These are phyloP conservation scores for Lepilemur ruficaudatus DNA, from an alignment of 2,797 vertebrate genomes.

Conservation along the genomic window DNA sequence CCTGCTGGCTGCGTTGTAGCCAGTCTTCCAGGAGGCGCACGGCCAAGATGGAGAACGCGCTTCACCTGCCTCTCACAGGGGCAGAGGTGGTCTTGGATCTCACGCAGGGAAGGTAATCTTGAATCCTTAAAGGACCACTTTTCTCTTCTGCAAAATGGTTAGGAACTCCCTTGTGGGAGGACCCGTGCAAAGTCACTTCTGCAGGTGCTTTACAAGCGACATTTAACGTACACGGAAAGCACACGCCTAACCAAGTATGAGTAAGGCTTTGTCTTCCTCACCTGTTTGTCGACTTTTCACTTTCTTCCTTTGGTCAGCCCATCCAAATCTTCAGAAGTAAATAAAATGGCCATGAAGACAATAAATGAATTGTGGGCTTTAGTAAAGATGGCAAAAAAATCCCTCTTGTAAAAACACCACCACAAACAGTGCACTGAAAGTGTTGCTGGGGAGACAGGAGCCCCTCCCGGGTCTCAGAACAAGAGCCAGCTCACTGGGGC, in stretches of 20 bases:
- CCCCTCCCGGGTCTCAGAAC: background rate
- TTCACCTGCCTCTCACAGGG: background rate
- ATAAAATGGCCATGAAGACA: background rate
- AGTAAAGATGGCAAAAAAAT: background rate
- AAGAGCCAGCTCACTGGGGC: background rate
- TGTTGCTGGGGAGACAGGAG: background rate
- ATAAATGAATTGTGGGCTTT: background rate
- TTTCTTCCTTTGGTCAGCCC: background rate
- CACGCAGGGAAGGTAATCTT: background rate
- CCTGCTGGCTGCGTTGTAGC: constrained; percentile 12
- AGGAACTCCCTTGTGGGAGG: background rate
- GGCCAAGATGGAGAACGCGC: background rate
- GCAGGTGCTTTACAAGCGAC: background rate
- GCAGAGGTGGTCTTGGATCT: background rate
- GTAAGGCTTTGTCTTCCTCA: background rate
- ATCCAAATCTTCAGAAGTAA: background rate
- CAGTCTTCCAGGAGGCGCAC: constrained; percentile 23
- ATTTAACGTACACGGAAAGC: background rate
- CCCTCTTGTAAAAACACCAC: background rate
- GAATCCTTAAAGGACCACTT: background rate
- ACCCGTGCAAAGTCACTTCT: background rate
- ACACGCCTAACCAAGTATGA: background rate
- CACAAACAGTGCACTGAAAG: background rate
- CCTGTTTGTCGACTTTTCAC: background rate
- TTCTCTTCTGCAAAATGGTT: background rate